Conservation (phyloP, 2,888 invertebrate genomes). For the Cephus rjabovi region DNA sequence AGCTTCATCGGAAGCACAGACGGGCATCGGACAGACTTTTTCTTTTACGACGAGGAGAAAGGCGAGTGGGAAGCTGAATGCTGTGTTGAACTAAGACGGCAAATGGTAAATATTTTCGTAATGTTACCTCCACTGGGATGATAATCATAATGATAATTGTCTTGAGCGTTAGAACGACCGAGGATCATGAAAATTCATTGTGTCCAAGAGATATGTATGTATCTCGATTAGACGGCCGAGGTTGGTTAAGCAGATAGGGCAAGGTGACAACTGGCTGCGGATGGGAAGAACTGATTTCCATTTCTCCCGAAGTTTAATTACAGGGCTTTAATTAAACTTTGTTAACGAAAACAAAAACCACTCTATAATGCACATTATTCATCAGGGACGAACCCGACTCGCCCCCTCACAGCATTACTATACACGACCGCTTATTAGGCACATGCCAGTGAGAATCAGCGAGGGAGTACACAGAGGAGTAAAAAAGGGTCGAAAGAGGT, state of each 20-base stretch:
- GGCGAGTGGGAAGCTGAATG: not conserved
- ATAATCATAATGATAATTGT: not conserved
- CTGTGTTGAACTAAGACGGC: not conserved
- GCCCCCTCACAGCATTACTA: not conserved
- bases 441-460: not conserved
- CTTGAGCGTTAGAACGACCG: not conserved
- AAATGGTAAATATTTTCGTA: not conserved
- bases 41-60: not conserved
- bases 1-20: not conserved
- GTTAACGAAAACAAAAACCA: conserved; percentile 25
- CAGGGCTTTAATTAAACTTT: conserved; percentile 34
- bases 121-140: not conserved
- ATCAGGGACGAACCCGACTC: conserved; percentile 8
- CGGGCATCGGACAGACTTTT: not conserved
- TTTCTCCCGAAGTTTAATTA: conserved; percentile 35
- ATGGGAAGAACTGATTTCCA: conserved; percentile 28
- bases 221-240: not conserved
- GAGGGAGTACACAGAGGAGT: not conserved
- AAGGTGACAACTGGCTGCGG: not conserved
- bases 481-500: not conserved
- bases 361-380: conserved; percentile 22
- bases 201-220: not conserved
- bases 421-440: not conserved
- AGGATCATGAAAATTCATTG: not conserved
- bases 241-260: not conserved